Evolutionary conservation across 2,113 vertebrate species (phyloP).

Genomic region (Bos taurus): DNA sequence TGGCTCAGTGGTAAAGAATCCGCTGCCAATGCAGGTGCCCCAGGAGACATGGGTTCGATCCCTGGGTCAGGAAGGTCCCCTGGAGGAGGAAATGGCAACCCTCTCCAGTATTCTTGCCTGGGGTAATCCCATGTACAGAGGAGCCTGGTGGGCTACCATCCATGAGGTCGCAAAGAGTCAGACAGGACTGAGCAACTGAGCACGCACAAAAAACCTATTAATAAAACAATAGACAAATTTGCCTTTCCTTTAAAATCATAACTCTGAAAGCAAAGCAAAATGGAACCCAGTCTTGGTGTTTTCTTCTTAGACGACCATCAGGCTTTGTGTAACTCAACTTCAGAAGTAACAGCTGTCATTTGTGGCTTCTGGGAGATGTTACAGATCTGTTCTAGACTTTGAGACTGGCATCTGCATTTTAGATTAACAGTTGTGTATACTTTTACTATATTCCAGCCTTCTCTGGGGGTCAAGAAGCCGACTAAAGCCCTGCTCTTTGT

Average conservation of each 20-base stretch:
- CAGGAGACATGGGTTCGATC: not conserved
- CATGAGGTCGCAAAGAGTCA: not conserved
- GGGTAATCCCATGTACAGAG: not conserved
- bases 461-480: constrained; percentile 87
- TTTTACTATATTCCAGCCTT: constrained; percentile 75
- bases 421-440: not conserved
- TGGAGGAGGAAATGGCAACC: not conserved
- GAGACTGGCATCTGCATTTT: not conserved
- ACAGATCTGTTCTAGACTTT: not conserved
- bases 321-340: not conserved
- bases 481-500: constrained; percentile 87
- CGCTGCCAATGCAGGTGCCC: not conserved
- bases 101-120: not conserved
- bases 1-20: not conserved
- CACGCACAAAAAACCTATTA: not conserved
- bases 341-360: not conserved
- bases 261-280: not conserved
- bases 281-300: not conserved
- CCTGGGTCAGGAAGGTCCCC: not conserved
- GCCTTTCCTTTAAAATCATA: not conserved
- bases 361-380: not conserved
- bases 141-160: not conserved
- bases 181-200: not conserved
- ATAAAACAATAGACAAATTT: not conserved
- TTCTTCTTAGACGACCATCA: not conserved